Evolutionary conservation across 2,888 invertebrate species (phyloP), one percentile per base, ranked within the genome.

Genomic region (Sesamia inferens): DNA sequence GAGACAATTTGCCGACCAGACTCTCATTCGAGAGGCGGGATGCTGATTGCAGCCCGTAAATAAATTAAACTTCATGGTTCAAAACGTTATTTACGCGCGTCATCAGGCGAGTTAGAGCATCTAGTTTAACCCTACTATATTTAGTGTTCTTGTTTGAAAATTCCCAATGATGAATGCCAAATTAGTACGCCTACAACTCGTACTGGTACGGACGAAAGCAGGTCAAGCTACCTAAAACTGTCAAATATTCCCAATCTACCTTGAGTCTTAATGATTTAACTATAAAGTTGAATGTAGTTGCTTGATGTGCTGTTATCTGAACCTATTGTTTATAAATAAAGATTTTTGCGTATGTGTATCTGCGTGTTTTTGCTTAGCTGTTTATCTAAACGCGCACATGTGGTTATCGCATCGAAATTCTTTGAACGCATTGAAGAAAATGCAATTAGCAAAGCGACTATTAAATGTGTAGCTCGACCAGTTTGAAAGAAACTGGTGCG

Each of bases 401-500:
- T 82, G 76, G 84, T 83, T 84, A 83, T 87, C 83, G 83, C 82
- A 74, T 83, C 81, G 82, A 85, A 89, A 89, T 88, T 87, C 88
- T 87, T 87, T 81, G 85, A 87, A 85, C 80, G 86, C 84, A 86
- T 85, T 86, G 86, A 88, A 88, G 88, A 88, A 88, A 87, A 90
- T 87, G 88, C 90, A 88, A 91, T 93, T 92, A 93, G 90, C 90
- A 90, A 90, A 90, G 90, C 90, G 88, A 91, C 92, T 91, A 93
- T 94, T 93, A 93, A 93, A 92, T 91, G 90, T 87, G 92, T 90
- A 87, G 91, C 89, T 88, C 85, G 90, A 94, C 94, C 92, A 93
- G 95, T 95, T 93, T 89, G 84, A 87, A 90, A 90, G 90, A 92
- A 93, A 93, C 93, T 92, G 92, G 93, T 92, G 88, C 88, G 88